Evolutionary conservation across 2,797 vertebrate species (phyloP).

Genomic region (Hypotaenidia philippensis): DNA sequence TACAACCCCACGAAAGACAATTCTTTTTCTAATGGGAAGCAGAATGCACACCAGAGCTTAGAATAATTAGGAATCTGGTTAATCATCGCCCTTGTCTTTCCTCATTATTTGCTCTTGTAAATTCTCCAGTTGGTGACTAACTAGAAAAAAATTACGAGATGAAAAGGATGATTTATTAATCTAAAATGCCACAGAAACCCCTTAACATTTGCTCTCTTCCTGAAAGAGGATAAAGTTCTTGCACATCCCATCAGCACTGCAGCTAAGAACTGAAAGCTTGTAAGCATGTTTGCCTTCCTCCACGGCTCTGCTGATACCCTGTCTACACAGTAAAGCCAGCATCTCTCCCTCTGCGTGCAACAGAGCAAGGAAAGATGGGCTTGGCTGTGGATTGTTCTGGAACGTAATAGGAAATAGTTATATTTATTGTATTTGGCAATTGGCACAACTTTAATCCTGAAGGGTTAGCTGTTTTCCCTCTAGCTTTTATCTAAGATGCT

Average conservation of each 20-base stretch:
- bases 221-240: slow-evolving; percentile 10
- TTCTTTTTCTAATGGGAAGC: not conserved
- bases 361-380: not conserved
- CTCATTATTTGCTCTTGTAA: slow-evolving; percentile 36
- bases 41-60: not conserved
- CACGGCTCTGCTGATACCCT: not conserved
- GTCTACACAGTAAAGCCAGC: not conserved
- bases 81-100: slow-evolving; percentile 47
- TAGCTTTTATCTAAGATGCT: not conserved
- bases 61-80: not conserved
- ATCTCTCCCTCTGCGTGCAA: not conserved
- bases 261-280: not conserved
- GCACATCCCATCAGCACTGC: not conserved
- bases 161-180: slow-evolving; percentile 66
- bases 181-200: slow-evolving; percentile 1
- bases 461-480: not conserved
- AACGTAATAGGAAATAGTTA: not conserved
- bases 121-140: slow-evolving; percentile 25
- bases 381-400: not conserved
- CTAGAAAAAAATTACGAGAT: not conserved
- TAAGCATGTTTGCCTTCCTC: not conserved
- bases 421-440: not conserved
- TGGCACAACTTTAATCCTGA: not conserved
- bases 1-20: not conserved
- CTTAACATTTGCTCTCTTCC: not conserved